Percentiles rank a stretch among this genome's conserved stretches.
phyloP scores from a whole-genome alignment of 2,797 vertebrate genomes.

The Poeciliopsis infans region DNA sequence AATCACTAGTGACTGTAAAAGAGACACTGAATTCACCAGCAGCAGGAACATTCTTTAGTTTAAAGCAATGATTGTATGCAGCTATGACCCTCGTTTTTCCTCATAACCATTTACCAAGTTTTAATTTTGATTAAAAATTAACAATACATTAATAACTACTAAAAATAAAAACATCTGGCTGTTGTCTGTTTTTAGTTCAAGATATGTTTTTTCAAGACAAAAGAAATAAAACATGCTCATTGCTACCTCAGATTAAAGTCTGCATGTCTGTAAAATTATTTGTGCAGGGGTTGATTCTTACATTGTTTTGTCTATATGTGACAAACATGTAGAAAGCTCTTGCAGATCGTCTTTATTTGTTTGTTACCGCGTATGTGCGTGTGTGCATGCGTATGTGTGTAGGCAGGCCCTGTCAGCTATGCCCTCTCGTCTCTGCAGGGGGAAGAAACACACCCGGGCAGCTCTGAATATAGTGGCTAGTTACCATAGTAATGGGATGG shows the following conservation, averaged over 20 bases:
- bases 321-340: slow-evolving; percentile 52
- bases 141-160: background rate
- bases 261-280: slow-evolving; percentile 36
- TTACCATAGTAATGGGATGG: slow-evolving; percentile 85
- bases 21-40: slow-evolving; percentile 26
- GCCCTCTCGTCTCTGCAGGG: slow-evolving; percentile 77
- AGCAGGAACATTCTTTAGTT: slow-evolving; percentile 3
- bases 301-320: slow-evolving; percentile 55
- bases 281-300: slow-evolving; percentile 19
- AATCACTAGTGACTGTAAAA: slow-evolving; percentile 11
- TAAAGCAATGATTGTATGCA: slow-evolving; percentile 6
- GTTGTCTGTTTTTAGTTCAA: background rate
- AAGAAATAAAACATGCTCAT: background rate
- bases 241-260: background rate
- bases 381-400: slow-evolving; percentile 33
- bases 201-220: background rate
- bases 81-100: slow-evolving; percentile 15
- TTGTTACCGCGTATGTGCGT: slow-evolving; percentile 29
- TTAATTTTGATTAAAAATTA: background rate
- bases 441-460: slow-evolving; percentile 73
- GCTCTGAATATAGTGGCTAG: slow-evolving; percentile 82
- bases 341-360: slow-evolving; percentile 47
- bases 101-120: background rate
- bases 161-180: background rate
- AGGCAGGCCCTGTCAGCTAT: slow-evolving; percentile 74